A percentile compares a stretch with the other conserved stretches of the same genome.
Conservation (phyloP, 1,140 invertebrate species). For the Dysdera silvatica region DNA sequence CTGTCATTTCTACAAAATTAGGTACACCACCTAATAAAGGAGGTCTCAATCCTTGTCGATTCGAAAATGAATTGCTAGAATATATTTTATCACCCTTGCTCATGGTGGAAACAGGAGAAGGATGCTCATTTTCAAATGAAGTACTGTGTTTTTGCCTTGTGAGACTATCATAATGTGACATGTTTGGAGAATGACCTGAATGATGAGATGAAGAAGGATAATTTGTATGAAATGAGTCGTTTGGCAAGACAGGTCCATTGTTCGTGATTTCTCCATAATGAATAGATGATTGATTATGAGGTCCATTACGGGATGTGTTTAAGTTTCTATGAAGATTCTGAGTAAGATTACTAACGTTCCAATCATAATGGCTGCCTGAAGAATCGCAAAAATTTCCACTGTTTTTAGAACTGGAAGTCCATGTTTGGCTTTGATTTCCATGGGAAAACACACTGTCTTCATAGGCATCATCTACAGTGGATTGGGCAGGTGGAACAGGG, state of each 20-base stretch:
- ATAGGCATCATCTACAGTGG: constrained; percentile 12
- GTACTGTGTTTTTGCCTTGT: constrained; percentile 53
- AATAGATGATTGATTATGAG: constrained; percentile 10
- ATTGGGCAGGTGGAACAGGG: constrained; percentile 4
- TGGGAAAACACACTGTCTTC: constrained; percentile 18
- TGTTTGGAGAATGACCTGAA: constrained; percentile 19
- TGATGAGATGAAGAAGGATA: not conserved
- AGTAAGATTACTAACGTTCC: too few relatives aligned
- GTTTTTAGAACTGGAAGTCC: too few relatives aligned
- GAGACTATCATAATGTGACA: constrained; percentile 17
- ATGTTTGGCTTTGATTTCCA: constrained; percentile 1
- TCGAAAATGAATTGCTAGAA: constrained; percentile 1
- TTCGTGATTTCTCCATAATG: not conserved
- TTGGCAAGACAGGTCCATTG: not conserved
- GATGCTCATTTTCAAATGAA: constrained; percentile 59
- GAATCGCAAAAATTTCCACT: too few relatives aligned
- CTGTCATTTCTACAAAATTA: constrained; percentile 37
- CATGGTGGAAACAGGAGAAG: constrained; percentile 39
- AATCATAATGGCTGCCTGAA: too few relatives aligned
- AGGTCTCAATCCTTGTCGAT: constrained; percentile 2
- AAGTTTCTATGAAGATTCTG: too few relatives aligned
- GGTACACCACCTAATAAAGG: constrained; percentile 1
- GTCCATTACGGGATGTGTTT: too few relatives aligned
- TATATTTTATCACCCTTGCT: constrained; percentile 8
- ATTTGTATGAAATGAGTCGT: not conserved